Conservation (phyloP, 53 echinoderm and acorn worm genomes). For the Actinopyga echinites region DNA sequence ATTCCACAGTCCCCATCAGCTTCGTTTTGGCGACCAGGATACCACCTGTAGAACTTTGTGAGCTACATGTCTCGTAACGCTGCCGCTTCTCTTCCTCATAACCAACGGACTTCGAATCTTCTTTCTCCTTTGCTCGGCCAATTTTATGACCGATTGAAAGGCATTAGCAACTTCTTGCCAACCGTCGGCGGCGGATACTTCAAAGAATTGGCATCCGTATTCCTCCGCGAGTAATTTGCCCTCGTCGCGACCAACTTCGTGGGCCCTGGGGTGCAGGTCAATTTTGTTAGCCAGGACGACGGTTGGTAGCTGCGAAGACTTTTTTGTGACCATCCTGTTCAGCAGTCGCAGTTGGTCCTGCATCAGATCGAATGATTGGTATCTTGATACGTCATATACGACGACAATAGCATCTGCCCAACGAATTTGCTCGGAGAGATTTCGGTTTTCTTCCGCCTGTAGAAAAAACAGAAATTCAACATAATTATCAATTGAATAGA, state of each 20-base stretch:
- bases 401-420: constrained; percentile 92
- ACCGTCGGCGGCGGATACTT: constrained; percentile 90
- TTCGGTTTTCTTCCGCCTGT: constrained; percentile 59
- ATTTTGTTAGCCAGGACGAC: constrained; percentile 87
- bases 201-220: constrained; percentile 91
- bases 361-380: constrained; percentile 68
- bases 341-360: constrained; percentile 70
- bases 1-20: constrained; percentile 14
- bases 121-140: constrained; percentile 66
- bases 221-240: constrained; percentile 78
- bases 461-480: neutral
- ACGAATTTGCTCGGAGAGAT: constrained; percentile 69
- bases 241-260: constrained; percentile 72
- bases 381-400: constrained; percentile 84
- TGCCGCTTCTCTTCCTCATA: constrained; percentile 76
- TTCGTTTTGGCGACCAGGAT: constrained; percentile 76
- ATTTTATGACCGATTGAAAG: constrained; percentile 71
- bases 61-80: constrained; percentile 87
- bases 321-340: constrained; percentile 55
- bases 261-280: constrained; percentile 72
- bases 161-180: constrained; percentile 74
- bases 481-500: too few species aligned
- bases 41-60: constrained; percentile 93
- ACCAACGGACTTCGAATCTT: constrained; percentile 49
- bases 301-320: constrained; percentile 73